These are phyloP conservation scores for Andrena chrysosceles DNA, from an alignment of 2,888 invertebrate genomes.

Conservation along the genomic window DNA sequence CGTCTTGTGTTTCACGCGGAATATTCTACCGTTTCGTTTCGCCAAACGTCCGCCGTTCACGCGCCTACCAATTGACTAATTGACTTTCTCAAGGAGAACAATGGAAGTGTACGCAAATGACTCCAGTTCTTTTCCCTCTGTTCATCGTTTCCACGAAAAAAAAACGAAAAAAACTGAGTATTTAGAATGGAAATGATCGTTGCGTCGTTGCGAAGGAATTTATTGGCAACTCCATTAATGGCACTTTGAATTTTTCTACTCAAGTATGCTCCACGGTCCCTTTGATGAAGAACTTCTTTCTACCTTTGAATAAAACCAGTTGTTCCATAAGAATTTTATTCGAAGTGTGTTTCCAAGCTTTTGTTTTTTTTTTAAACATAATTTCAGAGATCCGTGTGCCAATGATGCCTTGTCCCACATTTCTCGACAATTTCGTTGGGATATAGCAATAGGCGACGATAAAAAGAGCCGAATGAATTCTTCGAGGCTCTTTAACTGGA, in stretches of 20 bases:
- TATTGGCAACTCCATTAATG: not conserved
- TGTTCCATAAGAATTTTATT: no score
- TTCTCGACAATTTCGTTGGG: not conserved
- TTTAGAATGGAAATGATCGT: not conserved
- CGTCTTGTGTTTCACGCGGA: slow-evolving; percentile 56
- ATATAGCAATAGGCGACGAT: not conserved
- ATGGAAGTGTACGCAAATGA: slow-evolving; percentile 44
- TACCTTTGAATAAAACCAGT: no score
- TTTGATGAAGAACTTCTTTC: no score
- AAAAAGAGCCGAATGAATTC: not conserved
- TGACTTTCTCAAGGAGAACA: slow-evolving; percentile 49
- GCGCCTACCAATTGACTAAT: slow-evolving; percentile 46
- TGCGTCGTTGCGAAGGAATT: slow-evolving; percentile 13
- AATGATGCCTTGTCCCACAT: not conserved
- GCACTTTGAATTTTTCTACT: not conserved
- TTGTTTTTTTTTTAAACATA: no score
- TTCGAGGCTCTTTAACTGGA: not conserved
- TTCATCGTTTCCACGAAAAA: no score
- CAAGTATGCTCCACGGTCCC: no score
- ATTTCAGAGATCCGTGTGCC: no score
- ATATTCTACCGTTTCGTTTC: slow-evolving; percentile 33
- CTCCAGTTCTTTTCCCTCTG: not conserved
- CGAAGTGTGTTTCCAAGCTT: no score
- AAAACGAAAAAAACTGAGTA: no score
- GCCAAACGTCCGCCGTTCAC: slow-evolving; percentile 11